phyloP scores from a whole-genome alignment of 1,140 invertebrate genomes.

The Macrotrachela quadricornifera region DNA sequence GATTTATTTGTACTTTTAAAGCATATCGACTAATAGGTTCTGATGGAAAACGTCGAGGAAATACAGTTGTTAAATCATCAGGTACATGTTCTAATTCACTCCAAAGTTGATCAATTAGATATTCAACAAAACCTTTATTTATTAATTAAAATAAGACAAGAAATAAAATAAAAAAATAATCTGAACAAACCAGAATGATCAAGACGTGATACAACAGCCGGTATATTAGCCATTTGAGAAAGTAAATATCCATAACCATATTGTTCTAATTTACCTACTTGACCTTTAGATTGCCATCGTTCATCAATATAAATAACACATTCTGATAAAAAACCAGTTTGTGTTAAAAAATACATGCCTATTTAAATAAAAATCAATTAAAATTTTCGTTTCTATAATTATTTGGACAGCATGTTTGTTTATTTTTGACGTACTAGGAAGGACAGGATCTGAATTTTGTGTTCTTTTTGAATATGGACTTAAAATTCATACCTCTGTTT shows the following conservation, averaged over 20 bases:
- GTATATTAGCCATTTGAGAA: slow-evolving; percentile 24
- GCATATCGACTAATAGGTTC: slow-evolving; percentile 22
- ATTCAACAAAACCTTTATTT: slow-evolving; percentile 24
- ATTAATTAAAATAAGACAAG: slow-evolving; percentile 23
- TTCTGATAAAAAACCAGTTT: slow-evolving; percentile 22
- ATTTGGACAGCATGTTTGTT: no score
- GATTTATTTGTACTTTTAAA: slow-evolving; percentile 21
- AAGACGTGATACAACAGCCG: slow-evolving; percentile 24
- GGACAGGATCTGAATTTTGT: no score
- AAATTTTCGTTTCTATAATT: no score
- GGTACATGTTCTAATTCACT: slow-evolving; percentile 22
- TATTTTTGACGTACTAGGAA: no score
- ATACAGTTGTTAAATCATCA: slow-evolving; percentile 18
- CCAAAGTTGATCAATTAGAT: slow-evolving; percentile 23
- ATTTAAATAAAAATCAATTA: slow-evolving; percentile 27
- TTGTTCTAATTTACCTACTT: slow-evolving; percentile 30
- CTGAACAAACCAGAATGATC: slow-evolving; percentile 19
- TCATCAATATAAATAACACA: slow-evolving; percentile 26
- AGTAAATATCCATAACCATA: slow-evolving; percentile 31
- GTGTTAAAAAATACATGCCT: slow-evolving; percentile 23
- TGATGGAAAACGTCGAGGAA: slow-evolving; percentile 22
- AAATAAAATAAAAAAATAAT: slow-evolving; percentile 24
- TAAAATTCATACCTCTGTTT: no score
- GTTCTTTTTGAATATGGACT: no score
- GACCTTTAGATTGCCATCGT: slow-evolving; percentile 24